These are phyloP conservation scores for Dicrurus megarhynchus DNA, from an alignment of 2,113 vertebrate genomes.

Conservation along the genomic window DNA sequence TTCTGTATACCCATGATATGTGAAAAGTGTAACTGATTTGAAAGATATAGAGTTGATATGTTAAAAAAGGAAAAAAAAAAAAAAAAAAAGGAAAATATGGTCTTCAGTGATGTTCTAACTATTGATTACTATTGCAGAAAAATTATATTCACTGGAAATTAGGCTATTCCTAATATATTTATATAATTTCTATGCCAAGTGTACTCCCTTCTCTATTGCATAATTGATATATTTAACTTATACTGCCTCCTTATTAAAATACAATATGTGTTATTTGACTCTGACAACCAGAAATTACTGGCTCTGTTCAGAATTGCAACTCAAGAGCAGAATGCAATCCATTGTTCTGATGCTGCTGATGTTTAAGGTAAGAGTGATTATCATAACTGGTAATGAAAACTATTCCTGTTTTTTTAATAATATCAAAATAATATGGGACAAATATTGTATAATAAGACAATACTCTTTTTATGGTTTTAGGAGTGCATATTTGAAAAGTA, in stretches of 20 bases:
- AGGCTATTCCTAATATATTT: background rate
- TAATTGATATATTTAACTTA: background rate
- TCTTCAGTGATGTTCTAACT: background rate
- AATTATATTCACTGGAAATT: background rate
- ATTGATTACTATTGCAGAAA: background rate
- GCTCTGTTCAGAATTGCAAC: background rate
- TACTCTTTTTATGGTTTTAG: background rate
- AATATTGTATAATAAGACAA: background rate
- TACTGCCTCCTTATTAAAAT: background rate
- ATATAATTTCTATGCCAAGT: background rate
- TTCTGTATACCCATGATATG: background rate
- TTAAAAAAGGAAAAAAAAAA: background rate
- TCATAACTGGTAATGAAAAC: background rate
- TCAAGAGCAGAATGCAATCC: background rate
- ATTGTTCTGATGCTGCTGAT: background rate
- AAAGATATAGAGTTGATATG: background rate
- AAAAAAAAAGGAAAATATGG: background rate
- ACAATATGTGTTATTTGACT: background rate
- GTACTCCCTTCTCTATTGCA: background rate
- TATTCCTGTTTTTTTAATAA: background rate
- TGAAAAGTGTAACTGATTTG: background rate
- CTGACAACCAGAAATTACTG: background rate
- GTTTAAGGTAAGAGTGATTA: background rate
- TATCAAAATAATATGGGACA: background rate
- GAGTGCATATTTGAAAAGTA: background rate